Percentiles rank a stretch among this genome's conserved stretches.
Conservation (phyloP, 92 coral and sea anemone genomes). For the Epizoanthus ramosus region DNA sequence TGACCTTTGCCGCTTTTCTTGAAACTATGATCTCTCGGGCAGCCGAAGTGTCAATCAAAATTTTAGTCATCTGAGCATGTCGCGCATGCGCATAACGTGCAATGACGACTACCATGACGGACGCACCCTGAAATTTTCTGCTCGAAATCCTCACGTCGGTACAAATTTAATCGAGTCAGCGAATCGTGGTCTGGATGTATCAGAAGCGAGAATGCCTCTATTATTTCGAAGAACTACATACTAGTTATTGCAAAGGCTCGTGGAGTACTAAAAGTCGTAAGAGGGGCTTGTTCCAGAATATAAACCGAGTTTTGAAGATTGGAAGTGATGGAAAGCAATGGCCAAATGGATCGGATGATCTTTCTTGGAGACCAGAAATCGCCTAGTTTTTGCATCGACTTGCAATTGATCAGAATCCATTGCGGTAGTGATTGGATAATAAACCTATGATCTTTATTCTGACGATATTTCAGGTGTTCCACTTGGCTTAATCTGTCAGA, state of each 20-base stretch:
- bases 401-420: slow-evolving; percentile 22
- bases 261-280: too few species aligned
- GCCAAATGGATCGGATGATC: slow-evolving; percentile 13
- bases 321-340: too few species aligned
- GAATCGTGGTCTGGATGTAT: slow-evolving; percentile 22
- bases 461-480: slow-evolving; percentile 18
- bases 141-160: slow-evolving; percentile 22
- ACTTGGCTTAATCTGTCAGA: slow-evolving; percentile 21
- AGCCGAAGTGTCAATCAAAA: slow-evolving; percentile 23
- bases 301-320: too few species aligned
- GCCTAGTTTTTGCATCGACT: slow-evolving; percentile 13
- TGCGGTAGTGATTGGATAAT: slow-evolving; percentile 17
- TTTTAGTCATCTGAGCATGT: slow-evolving; percentile 15
- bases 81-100: slow-evolving; percentile 15
- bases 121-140: slow-evolving; percentile 23
- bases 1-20: slow-evolving; percentile 20
- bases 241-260: slow-evolving; percentile 18
- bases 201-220: too few species aligned
- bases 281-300: too few species aligned
- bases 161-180: too few species aligned
- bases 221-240: slow-evolving; percentile 20
- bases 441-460: slow-evolving; percentile 20
- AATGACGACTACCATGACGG: slow-evolving; percentile 24
- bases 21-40: too few species aligned
- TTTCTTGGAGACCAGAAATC: slow-evolving; percentile 15